Base-by-base conservation (phyloP, 2,113 vertebrate genomes). In the Bufo gargarizans region DNA sequence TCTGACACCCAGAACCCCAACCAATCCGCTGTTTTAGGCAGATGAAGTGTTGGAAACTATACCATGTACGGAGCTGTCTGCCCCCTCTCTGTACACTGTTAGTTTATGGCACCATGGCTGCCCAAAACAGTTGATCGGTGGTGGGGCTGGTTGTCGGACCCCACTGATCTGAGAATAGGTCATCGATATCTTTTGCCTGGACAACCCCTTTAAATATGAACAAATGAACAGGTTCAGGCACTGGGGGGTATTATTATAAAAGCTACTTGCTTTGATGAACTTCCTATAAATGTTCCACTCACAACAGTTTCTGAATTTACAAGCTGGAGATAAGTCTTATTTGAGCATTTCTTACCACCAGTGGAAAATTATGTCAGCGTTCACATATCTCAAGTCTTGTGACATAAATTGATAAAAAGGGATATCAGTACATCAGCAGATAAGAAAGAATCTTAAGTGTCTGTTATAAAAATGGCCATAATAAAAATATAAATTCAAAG, bases 351-450 rank as follows among this genome's bases (percentile, higher is more conserved):
- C 77, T 76, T 80, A 56, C 79, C 49, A 47, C 49, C 63, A 87
- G 77, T 45, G 86, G 86, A 87, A 87, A 87, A 81, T 45, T 19
- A 72, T 59, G 78, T 76, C 56, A 19, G 47, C 20, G 74, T 67
- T 79, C 58, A 78, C 77, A 47, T 80, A 80, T 81, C 86, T 87
- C 49, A 81, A 81, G 65, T 72, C 50, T 78, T 65, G 19, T 76
- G 49, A 71, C 50, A 1, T 71, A 81, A 72, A 22, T 63, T 69
- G 86, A 87, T 58, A 87, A 87, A 79, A 74, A 74, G 72, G 49
- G 63, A 80, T 67, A 77, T 56, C 16, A 87, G 12, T 13, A 71
- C 77, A 79, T 80, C 4, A 43, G 71, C 6, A 80, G 63, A 87
- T 71, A 81, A 55, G 22, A 47, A 19, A 20, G 45, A 58, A n/a